phyloP scores from a whole-genome alignment of 2,888 invertebrate species.

The Dasysyrphus albostriatus region DNA sequence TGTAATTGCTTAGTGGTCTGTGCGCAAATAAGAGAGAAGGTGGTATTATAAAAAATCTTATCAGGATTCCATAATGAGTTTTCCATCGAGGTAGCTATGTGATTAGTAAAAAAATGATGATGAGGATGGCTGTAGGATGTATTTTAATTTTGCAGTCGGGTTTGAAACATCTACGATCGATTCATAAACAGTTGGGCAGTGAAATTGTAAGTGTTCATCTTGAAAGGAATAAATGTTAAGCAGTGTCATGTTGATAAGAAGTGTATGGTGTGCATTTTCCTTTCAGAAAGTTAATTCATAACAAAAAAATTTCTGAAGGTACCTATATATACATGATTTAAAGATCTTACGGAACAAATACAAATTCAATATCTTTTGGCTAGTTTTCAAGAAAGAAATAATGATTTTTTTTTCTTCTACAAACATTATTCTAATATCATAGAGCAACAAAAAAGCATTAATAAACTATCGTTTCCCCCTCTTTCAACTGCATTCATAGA shows the following conservation, averaged over 20 bases:
- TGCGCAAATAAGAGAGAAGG: constrained; percentile 18
- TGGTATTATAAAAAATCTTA: constrained; percentile 43
- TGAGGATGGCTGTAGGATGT: constrained; percentile 37
- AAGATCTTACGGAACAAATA: too few relatives aligned
- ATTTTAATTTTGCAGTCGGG: not conserved
- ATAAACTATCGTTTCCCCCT: too few relatives aligned
- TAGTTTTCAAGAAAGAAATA: too few relatives aligned
- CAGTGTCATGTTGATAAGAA: not conserved
- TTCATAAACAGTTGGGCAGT: not conserved
- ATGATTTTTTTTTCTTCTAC: too few relatives aligned
- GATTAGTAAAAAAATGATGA: constrained; percentile 34
- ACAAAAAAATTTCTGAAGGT: too few relatives aligned
- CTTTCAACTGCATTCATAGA: too few relatives aligned
- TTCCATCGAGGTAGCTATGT: constrained; percentile 14
- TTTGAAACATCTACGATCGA: not conserved
- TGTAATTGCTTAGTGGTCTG: constrained; percentile 53
- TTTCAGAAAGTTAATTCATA: too few relatives aligned
- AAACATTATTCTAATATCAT: too few relatives aligned
- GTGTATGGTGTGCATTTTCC: too few relatives aligned
- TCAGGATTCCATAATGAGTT: constrained; percentile 24
- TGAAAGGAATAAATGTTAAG: not conserved
- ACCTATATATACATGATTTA: too few relatives aligned
- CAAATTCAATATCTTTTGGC: too few relatives aligned
- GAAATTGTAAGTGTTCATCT: not conserved
- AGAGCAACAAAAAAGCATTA: too few relatives aligned